phyloP scores from a whole-genome alignment of 2,888 invertebrate genomes.

The Raillietiella orientalis region DNA sequence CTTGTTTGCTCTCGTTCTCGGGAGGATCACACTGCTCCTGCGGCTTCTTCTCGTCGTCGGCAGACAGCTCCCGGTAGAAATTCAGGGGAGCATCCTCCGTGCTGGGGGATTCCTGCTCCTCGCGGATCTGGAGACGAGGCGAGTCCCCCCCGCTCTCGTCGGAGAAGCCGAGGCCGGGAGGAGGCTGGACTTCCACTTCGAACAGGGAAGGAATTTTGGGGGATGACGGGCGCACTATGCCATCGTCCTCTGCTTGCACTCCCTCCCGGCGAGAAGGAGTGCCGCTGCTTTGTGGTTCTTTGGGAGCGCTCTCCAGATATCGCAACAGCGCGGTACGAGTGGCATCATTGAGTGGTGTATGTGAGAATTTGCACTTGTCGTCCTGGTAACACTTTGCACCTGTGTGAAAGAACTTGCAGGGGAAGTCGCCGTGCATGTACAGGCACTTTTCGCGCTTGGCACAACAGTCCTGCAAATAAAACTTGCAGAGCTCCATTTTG shows the following conservation, averaged over 20 bases:
- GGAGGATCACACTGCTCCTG: too few species aligned
- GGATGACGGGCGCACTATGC: too few species aligned
- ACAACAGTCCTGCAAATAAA: slow-evolving; percentile 80
- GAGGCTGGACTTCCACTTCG: too few species aligned
- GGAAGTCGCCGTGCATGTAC: slow-evolving; percentile 88
- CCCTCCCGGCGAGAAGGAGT: too few species aligned
- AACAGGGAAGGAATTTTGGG: too few species aligned
- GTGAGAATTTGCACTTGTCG: slow-evolving; percentile 77
- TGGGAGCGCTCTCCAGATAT: too few species aligned
- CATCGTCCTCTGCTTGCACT: too few species aligned
- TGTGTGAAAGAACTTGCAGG: slow-evolving; percentile 86
- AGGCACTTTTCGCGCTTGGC: slow-evolving; percentile 78
- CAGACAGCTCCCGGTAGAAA: too few species aligned
- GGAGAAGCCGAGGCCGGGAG: too few species aligned
- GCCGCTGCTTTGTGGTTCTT: too few species aligned
- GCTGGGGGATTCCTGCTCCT: slow-evolving; percentile 1
- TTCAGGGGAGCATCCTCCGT: neutral
- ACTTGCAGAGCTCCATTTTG: slow-evolving; percentile 81
- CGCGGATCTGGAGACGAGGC: neutral
- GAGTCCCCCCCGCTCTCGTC: too few species aligned
- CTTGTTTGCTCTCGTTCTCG: slow-evolving; percentile 11
- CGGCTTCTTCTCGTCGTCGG: too few species aligned
- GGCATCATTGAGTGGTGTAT: slow-evolving; percentile 52
- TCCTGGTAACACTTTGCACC: slow-evolving; percentile 39
- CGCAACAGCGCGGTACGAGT: slow-evolving; percentile 23